Conservation (phyloP, 1,140 invertebrate species). For the Heliconius melpomene region DNA sequence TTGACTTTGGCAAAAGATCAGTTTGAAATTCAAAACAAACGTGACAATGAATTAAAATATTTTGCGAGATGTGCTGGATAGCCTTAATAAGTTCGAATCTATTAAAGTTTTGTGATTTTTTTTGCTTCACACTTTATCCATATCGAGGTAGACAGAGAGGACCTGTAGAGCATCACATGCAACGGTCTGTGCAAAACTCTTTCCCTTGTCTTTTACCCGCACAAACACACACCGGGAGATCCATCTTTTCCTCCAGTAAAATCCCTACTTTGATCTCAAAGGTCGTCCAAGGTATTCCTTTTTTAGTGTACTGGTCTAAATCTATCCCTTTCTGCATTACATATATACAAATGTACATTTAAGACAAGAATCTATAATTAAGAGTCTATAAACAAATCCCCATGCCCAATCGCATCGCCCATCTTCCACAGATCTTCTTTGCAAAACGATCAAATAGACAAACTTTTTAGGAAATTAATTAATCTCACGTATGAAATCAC, state of each 20-base stretch:
- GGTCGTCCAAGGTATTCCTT: too few relatives aligned
- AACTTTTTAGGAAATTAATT: neutral
- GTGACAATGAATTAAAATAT: conserved; percentile 16
- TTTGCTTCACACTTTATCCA: neutral
- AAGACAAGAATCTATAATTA: too few relatives aligned
- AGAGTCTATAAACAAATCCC: too few relatives aligned
- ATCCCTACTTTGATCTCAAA: too few relatives aligned
- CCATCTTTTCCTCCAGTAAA: too few relatives aligned
- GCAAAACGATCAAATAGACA: neutral
- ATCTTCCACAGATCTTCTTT: neutral
- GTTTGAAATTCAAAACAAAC: conserved; percentile 24
- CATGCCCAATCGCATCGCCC: neutral
- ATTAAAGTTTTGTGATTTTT: neutral
- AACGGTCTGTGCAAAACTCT: too few relatives aligned
- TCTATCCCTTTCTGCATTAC: neutral
- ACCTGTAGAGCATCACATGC: too few relatives aligned
- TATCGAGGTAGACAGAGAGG: too few relatives aligned
- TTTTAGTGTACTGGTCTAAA: too few relatives aligned
- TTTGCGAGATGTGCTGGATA: neutral
- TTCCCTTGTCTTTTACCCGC: too few relatives aligned
- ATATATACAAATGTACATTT: neutral
- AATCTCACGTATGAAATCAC: neutral
- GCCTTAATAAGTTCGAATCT: neutral
- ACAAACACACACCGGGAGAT: too few relatives aligned
- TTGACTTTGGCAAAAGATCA: conserved; percentile 20